phyloP scores from a whole-genome alignment of 2,113 vertebrate species.

The Cairina moschata region DNA sequence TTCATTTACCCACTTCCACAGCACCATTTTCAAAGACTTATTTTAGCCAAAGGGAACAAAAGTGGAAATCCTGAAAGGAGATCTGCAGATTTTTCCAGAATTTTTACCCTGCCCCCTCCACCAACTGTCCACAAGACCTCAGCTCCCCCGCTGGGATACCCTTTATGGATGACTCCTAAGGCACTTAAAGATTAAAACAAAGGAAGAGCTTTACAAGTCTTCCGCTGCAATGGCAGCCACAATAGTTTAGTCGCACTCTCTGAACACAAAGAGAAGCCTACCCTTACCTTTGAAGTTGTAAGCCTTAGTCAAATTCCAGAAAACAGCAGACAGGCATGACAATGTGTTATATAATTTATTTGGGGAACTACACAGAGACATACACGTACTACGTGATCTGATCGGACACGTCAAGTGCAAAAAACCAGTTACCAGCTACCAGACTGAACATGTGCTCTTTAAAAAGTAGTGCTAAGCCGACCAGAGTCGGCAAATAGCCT shows the following conservation, averaged over 20 bases:
- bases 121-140: conserved; percentile 62
- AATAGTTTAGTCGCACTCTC: conserved; percentile 36
- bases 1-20: conserved; percentile 75
- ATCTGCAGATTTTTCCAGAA: conserved; percentile 67
- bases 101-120: conserved; percentile 59
- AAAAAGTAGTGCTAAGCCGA: neutral
- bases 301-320: conserved; percentile 49
- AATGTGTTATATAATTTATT: neutral
- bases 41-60: conserved; percentile 74
- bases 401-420: rapidly evolving
- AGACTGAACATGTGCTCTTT: neutral
- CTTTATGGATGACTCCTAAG: conserved; percentile 68
- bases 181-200: conserved; percentile 71
- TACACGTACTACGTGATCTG: rapidly evolving
- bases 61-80: conserved; percentile 72
- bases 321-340: conserved; percentile 15
- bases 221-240: neutral
- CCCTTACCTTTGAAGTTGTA: conserved; percentile 21
- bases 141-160: conserved; percentile 23
- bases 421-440: neutral
- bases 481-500: conserved; percentile 22
- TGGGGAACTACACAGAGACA: neutral
- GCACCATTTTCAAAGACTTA: conserved; percentile 72
- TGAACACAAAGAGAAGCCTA: conserved; percentile 22
- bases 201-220: conserved; percentile 3